Evolutionary conservation across 2,888 invertebrate species (phyloP).

Genomic region (Andricus curvator): DNA sequence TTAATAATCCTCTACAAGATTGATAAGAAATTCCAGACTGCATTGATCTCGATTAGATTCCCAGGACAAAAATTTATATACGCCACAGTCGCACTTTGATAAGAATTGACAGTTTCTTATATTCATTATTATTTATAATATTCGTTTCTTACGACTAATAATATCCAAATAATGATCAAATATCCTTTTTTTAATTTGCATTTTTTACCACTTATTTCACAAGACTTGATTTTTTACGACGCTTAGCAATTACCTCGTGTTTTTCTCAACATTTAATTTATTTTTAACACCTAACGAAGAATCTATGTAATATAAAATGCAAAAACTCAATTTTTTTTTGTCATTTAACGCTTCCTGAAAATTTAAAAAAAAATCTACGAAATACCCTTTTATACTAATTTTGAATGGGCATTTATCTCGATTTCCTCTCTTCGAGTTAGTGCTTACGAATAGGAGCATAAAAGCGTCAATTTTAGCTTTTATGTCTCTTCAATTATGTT

Average conservation of each 20-base stretch:
- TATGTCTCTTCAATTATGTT: constrained; percentile 22
- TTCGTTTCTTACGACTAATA: background rate
- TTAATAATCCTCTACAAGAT: background rate
- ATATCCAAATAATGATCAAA: background rate
- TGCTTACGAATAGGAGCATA: background rate
- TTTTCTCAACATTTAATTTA: background rate
- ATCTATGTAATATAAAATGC: background rate
- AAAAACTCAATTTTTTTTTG: background rate
- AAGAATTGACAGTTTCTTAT: background rate
- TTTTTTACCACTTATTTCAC: background rate
- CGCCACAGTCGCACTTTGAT: background rate
- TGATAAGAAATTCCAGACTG: background rate
- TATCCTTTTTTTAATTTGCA: background rate
- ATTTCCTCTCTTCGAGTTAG: background rate
- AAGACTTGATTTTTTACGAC: background rate
- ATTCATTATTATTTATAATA: background rate
- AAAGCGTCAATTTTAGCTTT: constrained; percentile 21
- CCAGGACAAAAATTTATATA: background rate
- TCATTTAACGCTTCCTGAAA: too few species aligned
- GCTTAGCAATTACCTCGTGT: background rate
- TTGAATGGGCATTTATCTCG: too few species aligned
- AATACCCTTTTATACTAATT: too few species aligned
- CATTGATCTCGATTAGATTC: background rate
- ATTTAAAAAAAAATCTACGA: too few species aligned
- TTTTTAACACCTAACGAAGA: background rate